A percentile compares a stretch with the other conserved stretches of the same genome.
These are phyloP conservation scores for Amblyjoppa fuscipennis DNA, from an alignment of 2,888 invertebrate genomes.

Conservation along the genomic window DNA sequence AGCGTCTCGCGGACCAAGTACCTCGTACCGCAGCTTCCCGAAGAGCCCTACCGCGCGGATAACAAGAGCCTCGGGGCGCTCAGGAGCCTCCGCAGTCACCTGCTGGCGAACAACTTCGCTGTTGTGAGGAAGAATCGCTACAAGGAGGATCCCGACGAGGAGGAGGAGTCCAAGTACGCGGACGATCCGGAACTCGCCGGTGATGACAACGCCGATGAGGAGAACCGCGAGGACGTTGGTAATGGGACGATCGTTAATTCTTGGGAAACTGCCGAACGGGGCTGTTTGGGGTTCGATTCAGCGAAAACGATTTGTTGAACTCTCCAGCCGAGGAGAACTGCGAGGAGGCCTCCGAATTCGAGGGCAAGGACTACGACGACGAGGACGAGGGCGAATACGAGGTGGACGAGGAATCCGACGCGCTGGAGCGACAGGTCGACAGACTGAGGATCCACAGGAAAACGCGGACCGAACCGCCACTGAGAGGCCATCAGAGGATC, in stretches of 20 bases:
- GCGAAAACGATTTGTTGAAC: neutral
- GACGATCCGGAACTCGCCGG: constrained; percentile 55
- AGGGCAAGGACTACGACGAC: constrained; percentile 75
- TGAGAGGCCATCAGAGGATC: constrained; percentile 42
- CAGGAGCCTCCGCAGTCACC: constrained; percentile 56
- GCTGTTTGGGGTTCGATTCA: neutral
- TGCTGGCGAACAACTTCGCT: constrained; percentile 60
- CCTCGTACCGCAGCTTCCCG: constrained; percentile 25
- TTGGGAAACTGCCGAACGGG: neutral
- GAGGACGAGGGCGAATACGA: constrained; percentile 76
- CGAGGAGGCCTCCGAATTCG: constrained; percentile 59
- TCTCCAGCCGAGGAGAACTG: constrained; percentile 34
- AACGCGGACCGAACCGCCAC: constrained; percentile 31
- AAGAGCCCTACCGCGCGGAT: constrained; percentile 28
- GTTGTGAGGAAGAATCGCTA: constrained; percentile 70
- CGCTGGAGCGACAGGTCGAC: constrained; percentile 42
- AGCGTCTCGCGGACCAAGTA: constrained; percentile 68
- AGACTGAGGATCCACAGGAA: constrained; percentile 48
- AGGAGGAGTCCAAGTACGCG: constrained; percentile 67
- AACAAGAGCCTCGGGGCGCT: constrained; percentile 43
- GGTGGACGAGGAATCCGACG: constrained; percentile 77
- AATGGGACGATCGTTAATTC: constrained; percentile 21
- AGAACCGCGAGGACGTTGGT: constrained; percentile 64
- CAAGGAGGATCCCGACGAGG: constrained; percentile 66
- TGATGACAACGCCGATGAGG: constrained; percentile 62